A percentile compares a stretch with the other conserved stretches of the same genome.
These are phyloP conservation scores for silkworm (Bombyx mori) DNA, from an alignment of 1,140 invertebrate species.

Conservation along the genomic window ASM3026992v2 NC_085122.1:6584501-6585000, in stretches of 20 bases:
- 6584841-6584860: conserved; percentile 8
- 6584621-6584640: no score
- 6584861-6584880: no score
- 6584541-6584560: conserved; percentile 2
- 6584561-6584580: no score
- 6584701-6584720: no score
- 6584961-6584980: background rate
- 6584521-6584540: background rate
- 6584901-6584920: no score
- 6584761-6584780: conserved; percentile 43
- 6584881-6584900: no score
- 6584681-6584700: no score
- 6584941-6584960: background rate
- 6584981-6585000: conserved; percentile 12
- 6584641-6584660: no score
- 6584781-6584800: conserved; percentile 35
- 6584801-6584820: conserved; percentile 8
- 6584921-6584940: background rate
- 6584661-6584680: no score
- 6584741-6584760: conserved; percentile 16
- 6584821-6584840: conserved; percentile 22
- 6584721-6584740: background rate
- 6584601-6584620: no score
- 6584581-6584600: no score
- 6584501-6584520: conserved; percentile 1